phyloP scores from a whole-genome alignment of 2,888 invertebrate genomes.

The Protonemura montana region DNA sequence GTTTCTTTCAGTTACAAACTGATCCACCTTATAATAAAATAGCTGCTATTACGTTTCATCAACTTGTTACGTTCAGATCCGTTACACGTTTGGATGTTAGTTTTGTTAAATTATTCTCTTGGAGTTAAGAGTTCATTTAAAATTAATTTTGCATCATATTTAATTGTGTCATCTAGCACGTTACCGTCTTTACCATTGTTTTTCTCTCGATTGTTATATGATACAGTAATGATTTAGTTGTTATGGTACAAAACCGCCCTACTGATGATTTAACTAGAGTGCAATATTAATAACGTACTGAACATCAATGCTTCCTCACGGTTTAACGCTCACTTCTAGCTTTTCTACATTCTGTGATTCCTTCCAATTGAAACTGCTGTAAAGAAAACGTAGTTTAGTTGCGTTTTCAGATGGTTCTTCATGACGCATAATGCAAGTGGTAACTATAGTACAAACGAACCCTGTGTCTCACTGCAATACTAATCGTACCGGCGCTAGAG shows the following conservation, averaged over 20 bases:
- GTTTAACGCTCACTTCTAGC: constrained; percentile 20
- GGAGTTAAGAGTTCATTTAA: background rate
- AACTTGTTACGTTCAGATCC: background rate
- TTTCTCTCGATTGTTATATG: background rate
- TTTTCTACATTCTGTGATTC: constrained; percentile 12
- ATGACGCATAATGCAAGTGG: background rate
- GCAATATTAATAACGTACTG: background rate
- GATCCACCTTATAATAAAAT: background rate
- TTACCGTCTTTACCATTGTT: background rate
- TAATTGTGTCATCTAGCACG: background rate
- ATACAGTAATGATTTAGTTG: background rate
- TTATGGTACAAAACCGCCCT: background rate
- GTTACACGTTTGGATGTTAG: background rate
- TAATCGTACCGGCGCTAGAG: background rate
- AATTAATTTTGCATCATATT: background rate
- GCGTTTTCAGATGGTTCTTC: background rate
- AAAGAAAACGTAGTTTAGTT: background rate
- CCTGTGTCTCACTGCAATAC: constrained; percentile 35
- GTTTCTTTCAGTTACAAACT: background rate
- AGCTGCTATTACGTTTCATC: background rate
- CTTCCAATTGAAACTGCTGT: background rate
- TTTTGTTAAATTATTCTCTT: background rate
- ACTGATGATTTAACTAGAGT: background rate
- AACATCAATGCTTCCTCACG: constrained; percentile 2
- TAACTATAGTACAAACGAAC: constrained; percentile 38